Conservation (phyloP, 2,797 vertebrate species). For the Amblyopsis hoosieri region DNA sequence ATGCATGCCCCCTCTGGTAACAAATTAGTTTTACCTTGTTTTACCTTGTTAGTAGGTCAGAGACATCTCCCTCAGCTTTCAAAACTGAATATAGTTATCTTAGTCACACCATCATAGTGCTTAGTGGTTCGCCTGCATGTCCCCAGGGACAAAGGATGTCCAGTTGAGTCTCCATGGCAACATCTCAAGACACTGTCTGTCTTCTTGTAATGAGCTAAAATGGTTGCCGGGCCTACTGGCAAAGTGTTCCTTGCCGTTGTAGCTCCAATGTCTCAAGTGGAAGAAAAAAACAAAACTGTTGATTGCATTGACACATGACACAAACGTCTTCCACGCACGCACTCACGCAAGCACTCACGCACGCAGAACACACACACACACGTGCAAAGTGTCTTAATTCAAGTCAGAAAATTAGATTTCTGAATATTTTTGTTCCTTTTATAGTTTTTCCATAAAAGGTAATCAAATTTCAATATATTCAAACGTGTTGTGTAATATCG, state of each 20-base stretch:
- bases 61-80: constrained; percentile 10
- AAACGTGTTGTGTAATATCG: constrained; percentile 61
- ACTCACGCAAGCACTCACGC: constrained; percentile 7
- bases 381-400: neutral
- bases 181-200: constrained; percentile 4
- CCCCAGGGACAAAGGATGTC: constrained; percentile 19
- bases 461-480: constrained; percentile 52
- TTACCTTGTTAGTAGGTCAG: no score
- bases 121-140: constrained; percentile 43
- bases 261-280: constrained; percentile 29
- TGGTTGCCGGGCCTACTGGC: no score
- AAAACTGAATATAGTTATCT: constrained; percentile 8
- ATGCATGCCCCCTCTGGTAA: no score
- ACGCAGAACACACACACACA: constrained; percentile 6
- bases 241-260: constrained; percentile 13
- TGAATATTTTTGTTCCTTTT: constrained; percentile 15
- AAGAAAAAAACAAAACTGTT: constrained; percentile 2
- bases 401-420: neutral
- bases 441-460: constrained; percentile 26
- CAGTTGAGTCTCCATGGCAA: constrained; percentile 2
- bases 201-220: constrained; percentile 1
- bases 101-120: constrained; percentile 11
- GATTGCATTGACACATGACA: constrained; percentile 39
- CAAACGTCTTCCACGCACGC: constrained; percentile 1
- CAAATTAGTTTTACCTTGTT: no score